Evolutionary conservation across 2,113 vertebrate genomes (phyloP), one percentile per base, ranked within the genome.

Genomic region (Tragulus kanchil): DNA sequence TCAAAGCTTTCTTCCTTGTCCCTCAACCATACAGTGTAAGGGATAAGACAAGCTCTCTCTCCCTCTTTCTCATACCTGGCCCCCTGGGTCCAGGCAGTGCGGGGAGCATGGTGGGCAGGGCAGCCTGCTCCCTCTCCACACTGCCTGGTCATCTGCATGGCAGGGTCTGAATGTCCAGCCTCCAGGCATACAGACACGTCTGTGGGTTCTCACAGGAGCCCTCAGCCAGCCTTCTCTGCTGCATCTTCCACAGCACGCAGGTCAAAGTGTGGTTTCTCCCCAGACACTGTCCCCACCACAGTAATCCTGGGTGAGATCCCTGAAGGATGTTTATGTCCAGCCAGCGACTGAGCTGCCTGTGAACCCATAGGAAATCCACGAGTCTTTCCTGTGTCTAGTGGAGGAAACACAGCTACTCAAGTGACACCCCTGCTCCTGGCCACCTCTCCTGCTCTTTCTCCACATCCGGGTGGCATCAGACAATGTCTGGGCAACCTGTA

Each of bases 101-200:
- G 12, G 21, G 14, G 36, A 14, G 11, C 42, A 21, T 42, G 10
- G 17, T 3, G 3, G 23, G 26, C 6, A 14, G 23, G 8, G 21
- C 23, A 31, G 19, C 67, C 19, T 54, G 3, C 31, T 62, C 19
- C 84, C 14, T 81, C 17, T 85, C 54, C 73, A 61, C 54, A 21
- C 13, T 64, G 65, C 48, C n/a, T 73, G 89, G 61, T 12, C 5
- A 1, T n/a, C 13, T 4, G 7, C 10, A 4, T 14, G 19, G 13
- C 48, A 26, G 45, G 36, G 26, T 5, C 31, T 4, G 0, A 0
- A 3, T 3, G 17, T 28, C 5, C 2, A 3, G 3, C n/a, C 45
- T 88, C 50, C 11, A 19, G 77, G 0, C 36, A 36, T 36, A 36
- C 36, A 36, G 58, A 73, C 89, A 6, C 21, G 0, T 54, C 50